A percentile compares a stretch with the other conserved stretches of the same genome.
Conservation (phyloP, 2,888 invertebrate genomes). For the Hydrotaea diabolus region DNA sequence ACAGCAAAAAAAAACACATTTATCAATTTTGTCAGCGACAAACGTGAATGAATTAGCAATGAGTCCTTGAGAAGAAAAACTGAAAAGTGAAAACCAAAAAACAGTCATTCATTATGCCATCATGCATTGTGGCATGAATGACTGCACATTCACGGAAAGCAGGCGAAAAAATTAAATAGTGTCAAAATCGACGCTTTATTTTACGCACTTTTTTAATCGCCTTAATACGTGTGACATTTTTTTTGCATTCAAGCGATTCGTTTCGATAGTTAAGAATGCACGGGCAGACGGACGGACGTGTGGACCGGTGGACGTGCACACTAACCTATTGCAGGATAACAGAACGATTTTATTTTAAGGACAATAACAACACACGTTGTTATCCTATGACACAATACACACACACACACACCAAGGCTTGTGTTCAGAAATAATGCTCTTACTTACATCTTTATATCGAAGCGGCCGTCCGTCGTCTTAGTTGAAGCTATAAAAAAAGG, state of each 20-base stretch:
- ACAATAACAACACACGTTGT: slow-evolving; percentile 21
- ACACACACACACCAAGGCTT: neutral
- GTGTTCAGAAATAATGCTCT: slow-evolving; percentile 14
- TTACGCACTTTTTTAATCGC: slow-evolving; percentile 23
- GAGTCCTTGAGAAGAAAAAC: neutral
- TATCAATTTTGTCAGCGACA: neutral
- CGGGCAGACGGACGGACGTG: neutral
- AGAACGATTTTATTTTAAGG: neutral
- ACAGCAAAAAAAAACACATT: neutral
- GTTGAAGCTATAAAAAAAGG: neutral
- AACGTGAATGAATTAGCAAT: slow-evolving; percentile 10
- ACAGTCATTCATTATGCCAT: neutral
- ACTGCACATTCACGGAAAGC: neutral
- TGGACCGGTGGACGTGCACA: neutral
- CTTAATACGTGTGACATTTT: slow-evolving; percentile 27
- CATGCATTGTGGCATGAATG: too few species aligned
- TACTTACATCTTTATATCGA: neutral
- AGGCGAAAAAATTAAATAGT: slow-evolving; percentile 4
- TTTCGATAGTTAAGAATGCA: slow-evolving; percentile 19
- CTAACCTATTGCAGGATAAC: neutral
- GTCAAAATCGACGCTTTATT: slow-evolving; percentile 26
- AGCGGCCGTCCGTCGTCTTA: neutral
- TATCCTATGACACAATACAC: slow-evolving; percentile 10
- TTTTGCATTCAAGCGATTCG: slow-evolving; percentile 33
- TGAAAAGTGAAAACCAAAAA: neutral